Conservation (phyloP, 2,113 vertebrate species). For the Phalacrocorax aristotelis region DNA sequence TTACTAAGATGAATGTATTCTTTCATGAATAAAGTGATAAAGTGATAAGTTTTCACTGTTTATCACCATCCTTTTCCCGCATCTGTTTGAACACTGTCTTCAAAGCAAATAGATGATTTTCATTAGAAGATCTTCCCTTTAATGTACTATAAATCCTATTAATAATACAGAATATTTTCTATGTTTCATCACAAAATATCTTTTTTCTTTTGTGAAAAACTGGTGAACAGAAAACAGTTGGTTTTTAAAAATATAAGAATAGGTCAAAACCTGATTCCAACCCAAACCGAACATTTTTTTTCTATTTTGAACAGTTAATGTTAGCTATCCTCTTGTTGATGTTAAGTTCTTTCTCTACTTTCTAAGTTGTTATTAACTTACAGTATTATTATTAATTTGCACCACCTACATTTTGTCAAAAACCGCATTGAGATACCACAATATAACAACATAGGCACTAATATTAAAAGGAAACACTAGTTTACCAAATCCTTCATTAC, state of each 20-base stretch:
- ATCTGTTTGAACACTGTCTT: slow-evolving; percentile 31
- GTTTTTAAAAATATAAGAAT: neutral
- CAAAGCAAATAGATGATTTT: slow-evolving; percentile 33
- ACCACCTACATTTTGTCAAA: neutral
- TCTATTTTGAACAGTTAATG: neutral
- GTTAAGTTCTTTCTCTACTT: neutral
- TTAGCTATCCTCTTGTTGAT: neutral
- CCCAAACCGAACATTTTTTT: neutral
- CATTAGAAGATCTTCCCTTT: slow-evolving; percentile 26
- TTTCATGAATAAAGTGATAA: slow-evolving; percentile 35
- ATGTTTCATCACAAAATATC: neutral
- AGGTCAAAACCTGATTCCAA: neutral
- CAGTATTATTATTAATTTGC: neutral
- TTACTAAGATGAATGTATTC: slow-evolving; percentile 60
- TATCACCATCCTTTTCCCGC: neutral
- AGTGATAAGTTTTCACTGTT: slow-evolving; percentile 16
- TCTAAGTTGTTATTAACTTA: neutral
- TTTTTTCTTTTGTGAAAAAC: neutral
- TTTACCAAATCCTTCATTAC: neutral
- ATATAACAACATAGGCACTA: neutral
- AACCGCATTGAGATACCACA: neutral
- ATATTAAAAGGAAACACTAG: neutral
- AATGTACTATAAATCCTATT: slow-evolving; percentile 6
- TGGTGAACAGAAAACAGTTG: neutral
- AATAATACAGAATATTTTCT: neutral